These are phyloP conservation scores for Scolopax rusticola DNA, from an alignment of 2,797 vertebrate species.

Conservation along the genomic window DNA sequence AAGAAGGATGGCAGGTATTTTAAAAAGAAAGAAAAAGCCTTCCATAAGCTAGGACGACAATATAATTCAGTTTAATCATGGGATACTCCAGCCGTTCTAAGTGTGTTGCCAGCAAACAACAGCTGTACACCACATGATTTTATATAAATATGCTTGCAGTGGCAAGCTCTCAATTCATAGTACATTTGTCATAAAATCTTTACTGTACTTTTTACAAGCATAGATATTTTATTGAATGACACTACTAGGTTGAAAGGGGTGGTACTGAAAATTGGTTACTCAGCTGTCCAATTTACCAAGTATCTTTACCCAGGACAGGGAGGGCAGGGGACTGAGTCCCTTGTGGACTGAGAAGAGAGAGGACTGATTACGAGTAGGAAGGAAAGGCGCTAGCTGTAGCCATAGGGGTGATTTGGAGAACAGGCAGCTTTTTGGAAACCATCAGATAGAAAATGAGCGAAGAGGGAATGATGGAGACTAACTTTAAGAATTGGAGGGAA, in stretches of 20 bases:
- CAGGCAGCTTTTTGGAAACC: neutral
- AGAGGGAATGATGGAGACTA: neutral
- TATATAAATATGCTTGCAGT: neutral
- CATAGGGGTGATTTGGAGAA: neutral
- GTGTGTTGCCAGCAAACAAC: neutral
- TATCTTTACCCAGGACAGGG: neutral
- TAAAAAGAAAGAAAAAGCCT: neutral
- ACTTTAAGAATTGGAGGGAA: neutral
- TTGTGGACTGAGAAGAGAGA: neutral
- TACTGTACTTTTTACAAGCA: neutral
- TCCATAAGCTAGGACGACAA: neutral
- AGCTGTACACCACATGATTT: slow-evolving; percentile 26
- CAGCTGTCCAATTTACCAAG: neutral
- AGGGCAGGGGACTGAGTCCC: neutral
- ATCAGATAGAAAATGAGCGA: neutral
- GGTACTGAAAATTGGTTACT: neutral
- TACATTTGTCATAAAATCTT: neutral
- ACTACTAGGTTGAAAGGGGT: neutral
- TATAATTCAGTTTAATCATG: neutral
- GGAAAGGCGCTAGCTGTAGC: neutral
- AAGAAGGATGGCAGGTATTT: neutral
- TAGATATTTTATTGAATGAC: slow-evolving; percentile 7
- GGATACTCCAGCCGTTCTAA: neutral
- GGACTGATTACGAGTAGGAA: neutral
- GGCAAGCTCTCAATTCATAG: neutral